Base-by-base conservation (phyloP, 2,888 invertebrate species). In the Linnaemya tessellans region DNA sequence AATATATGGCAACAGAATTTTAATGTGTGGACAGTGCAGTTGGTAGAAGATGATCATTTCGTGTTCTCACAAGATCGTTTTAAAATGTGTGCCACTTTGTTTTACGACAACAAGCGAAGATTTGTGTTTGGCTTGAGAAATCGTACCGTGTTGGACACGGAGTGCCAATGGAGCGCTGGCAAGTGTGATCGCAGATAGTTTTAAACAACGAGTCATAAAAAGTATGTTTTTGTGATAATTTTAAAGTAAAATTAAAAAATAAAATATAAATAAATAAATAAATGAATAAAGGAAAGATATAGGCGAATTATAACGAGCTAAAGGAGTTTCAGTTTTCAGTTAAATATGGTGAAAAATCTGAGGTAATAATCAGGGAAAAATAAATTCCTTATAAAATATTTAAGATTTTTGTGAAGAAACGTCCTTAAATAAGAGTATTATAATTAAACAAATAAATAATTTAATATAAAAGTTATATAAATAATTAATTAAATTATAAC, bases 111-210 rank as follows among this genome's bases (percentile, higher is more conserved):
- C n/a, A 83, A 83, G 7, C 22, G 77, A 60, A 25, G 82, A 30
- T 83, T 78, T 73, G 58, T 83, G 0, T 65, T 67, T 22, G 82
- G 77, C 18, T 65, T 83, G 18, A 77, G 58, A 58, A 83, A 83
- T 67, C 71, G 77, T 13, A 70, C 82, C 0, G 10, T 20, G 0
- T 7, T 35, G 1, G 77, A 83, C 71, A 43, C 56, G 10, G 82
- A 83, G 10, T 83, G 82, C 18, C 82, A 83, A 18, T 83, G 82
- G 82, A 78, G 77, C 65, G 82, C 82, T 3, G 77, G 77, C 20
- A 71, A 78, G n/a, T 83, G 82, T 54, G 77, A 78, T 67, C 71
- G 71, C 10, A 71, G 82, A 78, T 71, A 74, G 41, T 41, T 64
- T 58, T 13, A 5, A 0, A 56, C 3, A 18, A 5, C 8, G 20